Evolutionary conservation across 2,888 invertebrate genomes (phyloP), one percentile per base, ranked within the genome.

Genomic region (Siphlonurus alternatus): DNA sequence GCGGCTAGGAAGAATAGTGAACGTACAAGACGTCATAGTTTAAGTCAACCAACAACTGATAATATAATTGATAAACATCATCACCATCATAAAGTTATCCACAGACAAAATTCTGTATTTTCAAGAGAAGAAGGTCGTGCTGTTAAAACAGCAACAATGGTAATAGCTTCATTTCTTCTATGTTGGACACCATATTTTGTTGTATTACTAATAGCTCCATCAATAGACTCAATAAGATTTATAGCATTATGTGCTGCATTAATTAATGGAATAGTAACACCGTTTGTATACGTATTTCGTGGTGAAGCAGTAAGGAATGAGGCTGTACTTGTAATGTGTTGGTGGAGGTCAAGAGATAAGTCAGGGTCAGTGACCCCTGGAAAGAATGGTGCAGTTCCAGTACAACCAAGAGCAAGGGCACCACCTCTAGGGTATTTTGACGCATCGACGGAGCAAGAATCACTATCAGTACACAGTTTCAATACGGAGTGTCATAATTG

Each of bases 261-360:
- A 65, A 73, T 75, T 24, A 76, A 76, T 67, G 76, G 76, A 64
- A 75, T 77, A 18, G 72, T 78, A 64, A 79, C 78, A 67, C 79
- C 80, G 1, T 73, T 79, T 66, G 76, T 79, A 53, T 80, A 80
- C 70, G 79, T 79, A 51, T 79, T 79, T 69, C 74, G 56, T n/a
- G 20, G 56, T 56, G 56, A 75, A 65, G 73, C 73, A 23, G 75
- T 75, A 1, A 72, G 74, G 60, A 73, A 72, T 60, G 75, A 76
- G 66, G 74, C 74, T 23, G 62, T 71, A 51, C 72, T 71, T 64
- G 68, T 72, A 22, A 65, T 72, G 19, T 70, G 70, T 61, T 71
- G 71, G 70, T 72, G 72, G 69, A 67, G 70, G 18, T 67, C 69
- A 1, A 65, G 56, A 22, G 56, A 56, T 5, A 56, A 56, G n/a